Evolutionary conservation across 2,888 invertebrate genomes (phyloP).

Genomic region (Cerastis leucographa): DNA sequence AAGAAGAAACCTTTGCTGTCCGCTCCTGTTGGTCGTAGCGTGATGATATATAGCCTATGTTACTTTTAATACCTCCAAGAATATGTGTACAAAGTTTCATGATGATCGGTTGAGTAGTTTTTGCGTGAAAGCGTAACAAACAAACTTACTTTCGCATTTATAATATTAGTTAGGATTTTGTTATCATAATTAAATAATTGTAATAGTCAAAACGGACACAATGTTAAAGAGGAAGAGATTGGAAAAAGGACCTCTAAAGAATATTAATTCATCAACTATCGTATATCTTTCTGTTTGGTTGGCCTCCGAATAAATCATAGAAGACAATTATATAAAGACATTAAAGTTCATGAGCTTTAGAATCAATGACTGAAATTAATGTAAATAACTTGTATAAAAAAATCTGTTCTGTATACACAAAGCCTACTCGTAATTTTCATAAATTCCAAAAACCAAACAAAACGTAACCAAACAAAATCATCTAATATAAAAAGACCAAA

Average conservation of each 20-base stretch:
- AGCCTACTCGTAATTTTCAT: not conserved
- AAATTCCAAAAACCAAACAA: not conserved
- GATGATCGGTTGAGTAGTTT: no score
- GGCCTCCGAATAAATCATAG: no score
- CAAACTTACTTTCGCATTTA: no score
- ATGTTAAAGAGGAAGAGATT: not conserved
- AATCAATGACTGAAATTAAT: not conserved
- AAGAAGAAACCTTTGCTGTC: no score
- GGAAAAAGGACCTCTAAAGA: not conserved
- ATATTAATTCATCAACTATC: constrained; percentile 14
- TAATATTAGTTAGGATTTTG: no score
- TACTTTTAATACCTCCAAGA: no score
- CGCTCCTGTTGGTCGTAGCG: no score
- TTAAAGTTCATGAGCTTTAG: not conserved
- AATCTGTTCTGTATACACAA: not conserved
- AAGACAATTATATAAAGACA: not conserved
- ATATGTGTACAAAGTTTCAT: no score
- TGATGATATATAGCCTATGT: no score
- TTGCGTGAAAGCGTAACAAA: no score
- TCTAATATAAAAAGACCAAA: constrained; percentile 34
- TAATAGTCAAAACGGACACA: not conserved
- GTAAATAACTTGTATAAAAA: not conserved
- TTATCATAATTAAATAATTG: not conserved
- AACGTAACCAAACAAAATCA: not conserved
- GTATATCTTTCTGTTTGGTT: not conserved